Conservation (phyloP, 2,888 invertebrate genomes). For the Caenorhabditis sp. region DNA sequence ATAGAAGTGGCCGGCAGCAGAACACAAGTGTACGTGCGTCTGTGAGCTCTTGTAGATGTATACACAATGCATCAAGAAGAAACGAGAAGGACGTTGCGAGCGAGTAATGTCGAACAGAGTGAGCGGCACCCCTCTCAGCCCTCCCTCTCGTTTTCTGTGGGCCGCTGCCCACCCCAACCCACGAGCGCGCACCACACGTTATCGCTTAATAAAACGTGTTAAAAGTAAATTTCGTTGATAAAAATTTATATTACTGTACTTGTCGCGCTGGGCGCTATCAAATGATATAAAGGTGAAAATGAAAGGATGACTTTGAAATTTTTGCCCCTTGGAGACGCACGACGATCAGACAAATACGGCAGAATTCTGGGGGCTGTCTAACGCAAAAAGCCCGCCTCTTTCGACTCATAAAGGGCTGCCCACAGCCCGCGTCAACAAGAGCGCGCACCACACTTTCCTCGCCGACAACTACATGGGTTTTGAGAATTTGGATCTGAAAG, state of each 20-base stretch:
- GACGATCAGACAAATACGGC: constrained; percentile 36
- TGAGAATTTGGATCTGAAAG: not conserved
- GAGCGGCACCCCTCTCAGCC: constrained; percentile 58
- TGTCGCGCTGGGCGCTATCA: not conserved
- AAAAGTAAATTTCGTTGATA: not conserved
- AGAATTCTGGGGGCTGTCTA: constrained; percentile 29
- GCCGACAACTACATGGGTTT: not conserved
- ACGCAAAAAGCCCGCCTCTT: constrained; percentile 33
- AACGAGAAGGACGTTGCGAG: constrained; percentile 59
- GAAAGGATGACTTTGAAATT: not conserved
- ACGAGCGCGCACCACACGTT: constrained; percentile 51
- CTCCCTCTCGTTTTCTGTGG: constrained; percentile 43
- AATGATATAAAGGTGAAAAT: not conserved
- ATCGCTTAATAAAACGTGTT: not conserved
- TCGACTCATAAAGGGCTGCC: constrained; percentile 32
- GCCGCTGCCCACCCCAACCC: constrained; percentile 9
- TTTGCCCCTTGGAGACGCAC: not conserved
- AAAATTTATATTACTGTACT: constrained; percentile 3
- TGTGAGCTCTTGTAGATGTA: constrained; percentile 55
- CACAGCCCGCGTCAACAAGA: constrained; percentile 39
- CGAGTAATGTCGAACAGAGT: constrained; percentile 63
- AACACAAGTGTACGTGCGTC: constrained; percentile 11
- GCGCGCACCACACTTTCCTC: constrained; percentile 35
- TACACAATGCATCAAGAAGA: constrained; percentile 61
- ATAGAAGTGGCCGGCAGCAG: not conserved